phyloP scores from a whole-genome alignment of 2,113 vertebrate genomes.

The Malaclemys terrapin region DNA sequence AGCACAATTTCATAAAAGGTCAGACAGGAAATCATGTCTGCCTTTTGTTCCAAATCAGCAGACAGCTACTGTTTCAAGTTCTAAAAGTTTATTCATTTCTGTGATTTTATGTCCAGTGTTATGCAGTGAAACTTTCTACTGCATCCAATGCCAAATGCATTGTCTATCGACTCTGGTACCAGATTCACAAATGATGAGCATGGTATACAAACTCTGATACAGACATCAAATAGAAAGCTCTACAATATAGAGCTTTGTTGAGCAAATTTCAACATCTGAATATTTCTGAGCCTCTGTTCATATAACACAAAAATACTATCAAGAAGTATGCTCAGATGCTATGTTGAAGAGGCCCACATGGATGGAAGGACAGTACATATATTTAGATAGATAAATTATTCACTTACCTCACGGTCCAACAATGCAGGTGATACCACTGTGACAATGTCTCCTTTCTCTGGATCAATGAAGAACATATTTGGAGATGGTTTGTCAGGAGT shows the following conservation, averaged over 20 bases:
- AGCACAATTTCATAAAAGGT: not conserved
- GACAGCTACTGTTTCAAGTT: not conserved
- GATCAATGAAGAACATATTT: slow-evolving; percentile 98
- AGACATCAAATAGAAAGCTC: not conserved
- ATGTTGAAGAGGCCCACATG: accelerated
- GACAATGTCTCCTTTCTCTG: slow-evolving; percentile 95
- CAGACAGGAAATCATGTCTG: not conserved
- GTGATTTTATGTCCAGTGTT: not conserved
- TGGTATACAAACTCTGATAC: accelerated
- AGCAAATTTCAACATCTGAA: accelerated
- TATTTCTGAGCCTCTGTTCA: accelerated
- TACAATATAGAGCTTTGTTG: not conserved
- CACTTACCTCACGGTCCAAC: slow-evolving; percentile 93
- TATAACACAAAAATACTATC: accelerated
- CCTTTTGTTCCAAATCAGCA: not conserved
- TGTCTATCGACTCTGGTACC: accelerated
- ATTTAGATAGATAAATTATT: accelerated
- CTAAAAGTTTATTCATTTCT: not conserved
- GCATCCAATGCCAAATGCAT: not conserved
- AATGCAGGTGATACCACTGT: slow-evolving; percentile 91
- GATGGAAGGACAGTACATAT: not conserved
- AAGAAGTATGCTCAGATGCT: accelerated
- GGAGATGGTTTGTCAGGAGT: slow-evolving; percentile 94
- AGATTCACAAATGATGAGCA: not conserved
- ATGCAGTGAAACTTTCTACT: not conserved